These are phyloP conservation scores for Macrocentrus cingulum DNA, from an alignment of 1,140 invertebrate species.

Conservation along the genomic window DNA sequence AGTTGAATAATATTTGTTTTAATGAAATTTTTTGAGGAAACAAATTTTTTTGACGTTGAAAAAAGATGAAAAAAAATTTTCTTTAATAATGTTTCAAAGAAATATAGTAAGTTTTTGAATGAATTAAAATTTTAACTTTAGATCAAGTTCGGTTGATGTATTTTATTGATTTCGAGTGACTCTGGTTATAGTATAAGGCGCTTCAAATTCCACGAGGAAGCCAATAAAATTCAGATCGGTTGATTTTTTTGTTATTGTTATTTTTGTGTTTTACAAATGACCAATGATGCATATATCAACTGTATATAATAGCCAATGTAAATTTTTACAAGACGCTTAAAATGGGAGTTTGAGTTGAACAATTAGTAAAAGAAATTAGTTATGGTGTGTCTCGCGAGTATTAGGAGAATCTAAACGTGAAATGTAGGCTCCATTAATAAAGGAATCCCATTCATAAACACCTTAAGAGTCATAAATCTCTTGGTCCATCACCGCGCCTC, in stretches of 20 bases:
- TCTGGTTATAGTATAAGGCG: background rate
- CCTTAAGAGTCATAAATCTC: conserved; percentile 24
- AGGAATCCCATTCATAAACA: conserved; percentile 26
- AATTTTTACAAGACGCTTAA: conserved; percentile 9
- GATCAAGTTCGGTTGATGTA: conserved; percentile 1
- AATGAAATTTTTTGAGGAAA: no score
- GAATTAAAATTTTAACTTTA: no score
- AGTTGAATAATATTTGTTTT: no score
- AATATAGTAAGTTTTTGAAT: no score
- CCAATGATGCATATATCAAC: no score
- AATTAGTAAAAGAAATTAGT: conserved; percentile 25
- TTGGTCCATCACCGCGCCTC: conserved; percentile 12
- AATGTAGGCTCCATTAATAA: conserved; percentile 18
- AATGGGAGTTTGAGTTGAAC: conserved; percentile 17
- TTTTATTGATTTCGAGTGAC: conserved; percentile 10
- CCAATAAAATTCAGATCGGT: background rate
- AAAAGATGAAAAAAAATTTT: no score
- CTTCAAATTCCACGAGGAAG: background rate
- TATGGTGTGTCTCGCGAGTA: conserved; percentile 8
- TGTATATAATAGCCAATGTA: no score
- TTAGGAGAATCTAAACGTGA: conserved; percentile 16
- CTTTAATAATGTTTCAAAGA: no score
- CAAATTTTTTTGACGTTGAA: no score
- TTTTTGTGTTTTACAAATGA: no score
- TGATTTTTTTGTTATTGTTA: no score